Base-by-base conservation (phyloP, 2,113 vertebrate species). In the Motacilla tschutschensis region DNA sequence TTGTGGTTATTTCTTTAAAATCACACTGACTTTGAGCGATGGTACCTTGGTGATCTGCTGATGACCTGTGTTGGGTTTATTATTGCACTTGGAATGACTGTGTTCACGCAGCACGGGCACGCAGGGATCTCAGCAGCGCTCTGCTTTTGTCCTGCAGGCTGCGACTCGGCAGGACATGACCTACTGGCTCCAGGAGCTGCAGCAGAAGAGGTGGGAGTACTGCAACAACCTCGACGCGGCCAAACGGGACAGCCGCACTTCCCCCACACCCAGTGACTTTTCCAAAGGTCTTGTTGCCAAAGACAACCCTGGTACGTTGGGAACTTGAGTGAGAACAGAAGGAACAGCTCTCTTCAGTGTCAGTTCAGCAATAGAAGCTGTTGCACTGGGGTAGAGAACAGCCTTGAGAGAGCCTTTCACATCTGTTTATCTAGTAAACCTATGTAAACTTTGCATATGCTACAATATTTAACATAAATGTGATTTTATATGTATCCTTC, bases 131-230 rank as follows among this genome's bases (percentile, higher is more conserved):
- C 40, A 82, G 8, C 26, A 12, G 18, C 0, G 3, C 59, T 62
- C 24, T 81, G 38, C 5, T 57, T 25, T 44, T 69, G 19, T 47
- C 63, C 43, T 60, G 14, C 59, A 99, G 99, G 99, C 99, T 17
- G 97, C 98, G 2, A 99, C 95, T 38, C 97, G 94, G 33, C 98
- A 99, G 92, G 97, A 98, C 90, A 99, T 99, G 99, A 97, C 97
- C 6, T 99, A 97, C 93, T 99, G 99, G 99, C 96, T 99, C 8
- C 98, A 99, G 91, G 98, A 99, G 86, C 96, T 99, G 41, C 99
- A 99, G 83, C 99, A 99, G 97, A 99, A 98, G 79, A 97, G 99
- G 28, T 99, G 99, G 99, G 99, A 99, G 46, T 98, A 98, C 79
- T 98, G 98, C 91, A 99, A 97, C 91, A 96, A 95, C 17, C 94